Percentiles rank a stretch among this genome's conserved stretches.
Conservation (phyloP, 2,888 invertebrate species). For the Rotaria sp. region DNA sequence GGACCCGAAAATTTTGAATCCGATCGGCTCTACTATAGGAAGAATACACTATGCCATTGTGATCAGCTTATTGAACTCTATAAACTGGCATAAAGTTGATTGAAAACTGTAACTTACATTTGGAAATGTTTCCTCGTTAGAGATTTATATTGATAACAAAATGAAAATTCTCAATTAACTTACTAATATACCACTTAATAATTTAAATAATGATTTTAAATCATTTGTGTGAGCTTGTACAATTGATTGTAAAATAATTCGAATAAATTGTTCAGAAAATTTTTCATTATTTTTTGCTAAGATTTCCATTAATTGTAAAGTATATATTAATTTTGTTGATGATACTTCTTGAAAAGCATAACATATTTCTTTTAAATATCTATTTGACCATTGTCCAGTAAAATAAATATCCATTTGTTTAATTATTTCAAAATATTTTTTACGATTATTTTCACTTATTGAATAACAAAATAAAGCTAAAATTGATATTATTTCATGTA, state of each 20-base stretch:
- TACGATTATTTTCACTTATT: conserved; percentile 44
- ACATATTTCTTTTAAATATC: conserved; percentile 28
- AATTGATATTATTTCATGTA: conserved; percentile 55
- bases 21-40: no score
- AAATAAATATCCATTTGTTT: background rate
- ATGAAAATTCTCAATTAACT: conserved; percentile 39
- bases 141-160: no score
- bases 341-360: background rate
- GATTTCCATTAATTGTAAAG: conserved; percentile 2
- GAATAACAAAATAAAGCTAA: conserved; percentile 56
- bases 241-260: background rate
- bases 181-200: conserved; percentile 55
- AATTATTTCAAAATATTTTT: background rate
- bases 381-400: background rate
- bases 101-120: no score
- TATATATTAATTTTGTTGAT: background rate
- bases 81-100: no score
- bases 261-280: conserved; percentile 13
- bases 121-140: no score
- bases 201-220: conserved; percentile 36
- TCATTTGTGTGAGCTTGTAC: background rate
- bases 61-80: no score
- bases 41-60: no score
- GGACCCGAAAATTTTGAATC: no score
- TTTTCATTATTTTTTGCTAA: background rate